A percentile compares a stretch with the other conserved stretches of the same genome.
Evolutionary conservation across 2,113 vertebrate species (phyloP).

Genomic region (Myiopsitta monachus): DNA sequence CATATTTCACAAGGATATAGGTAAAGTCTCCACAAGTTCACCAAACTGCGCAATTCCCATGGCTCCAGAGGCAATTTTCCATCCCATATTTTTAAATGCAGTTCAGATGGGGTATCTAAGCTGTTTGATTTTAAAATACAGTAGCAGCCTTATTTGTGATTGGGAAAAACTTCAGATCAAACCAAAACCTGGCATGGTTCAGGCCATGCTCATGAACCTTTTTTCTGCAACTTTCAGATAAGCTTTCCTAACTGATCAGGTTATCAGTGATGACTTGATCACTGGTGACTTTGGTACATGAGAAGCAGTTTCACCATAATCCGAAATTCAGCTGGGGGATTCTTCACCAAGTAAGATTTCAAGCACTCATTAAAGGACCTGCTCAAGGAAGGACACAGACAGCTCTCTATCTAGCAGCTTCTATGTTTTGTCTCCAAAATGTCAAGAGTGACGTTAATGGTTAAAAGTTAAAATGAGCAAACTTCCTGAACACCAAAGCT

Average conservation of each 20-base stretch:
- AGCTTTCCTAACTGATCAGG: neutral
- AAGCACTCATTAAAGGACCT: neutral
- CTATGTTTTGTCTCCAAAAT: neutral
- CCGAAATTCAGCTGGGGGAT: neutral
- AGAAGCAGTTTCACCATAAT: neutral
- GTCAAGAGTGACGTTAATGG: neutral
- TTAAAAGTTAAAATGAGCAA: neutral
- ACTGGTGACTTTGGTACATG: neutral
- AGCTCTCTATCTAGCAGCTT: neutral
- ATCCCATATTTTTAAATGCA: neutral
- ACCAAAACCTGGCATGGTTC: neutral
- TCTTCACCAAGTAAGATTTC: neutral
- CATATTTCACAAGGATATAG: neutral
- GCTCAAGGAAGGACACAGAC: neutral
- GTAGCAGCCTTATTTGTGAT: neutral
- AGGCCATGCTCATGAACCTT: neutral
- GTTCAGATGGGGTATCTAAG: neutral
- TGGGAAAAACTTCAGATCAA: neutral
- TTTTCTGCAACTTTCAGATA: neutral
- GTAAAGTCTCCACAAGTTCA: neutral
- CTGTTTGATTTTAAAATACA: neutral
- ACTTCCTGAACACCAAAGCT: neutral
- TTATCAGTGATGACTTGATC: neutral
- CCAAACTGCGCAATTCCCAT: neutral
- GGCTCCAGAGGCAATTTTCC: neutral